Conservation (phyloP, 2,888 invertebrate genomes). For the Hydriomena furcata region DNA sequence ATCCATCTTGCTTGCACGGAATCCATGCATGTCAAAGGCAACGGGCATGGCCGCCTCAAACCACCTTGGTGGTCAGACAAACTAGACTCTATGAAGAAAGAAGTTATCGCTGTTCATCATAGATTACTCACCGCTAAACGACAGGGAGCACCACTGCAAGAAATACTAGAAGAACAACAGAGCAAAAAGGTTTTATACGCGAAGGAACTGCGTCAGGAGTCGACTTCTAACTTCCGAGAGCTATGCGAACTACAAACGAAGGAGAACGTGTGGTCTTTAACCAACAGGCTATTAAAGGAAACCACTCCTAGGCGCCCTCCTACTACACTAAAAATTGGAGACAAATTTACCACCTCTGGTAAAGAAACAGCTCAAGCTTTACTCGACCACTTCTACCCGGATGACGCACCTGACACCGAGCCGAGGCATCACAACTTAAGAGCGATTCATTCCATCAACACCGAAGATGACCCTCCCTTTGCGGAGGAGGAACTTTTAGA, state of each 20-base stretch:
- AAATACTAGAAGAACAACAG: not conserved
- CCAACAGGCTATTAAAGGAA: not conserved
- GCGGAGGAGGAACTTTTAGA: not conserved
- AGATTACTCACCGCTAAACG: not conserved
- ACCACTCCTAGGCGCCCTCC: not conserved
- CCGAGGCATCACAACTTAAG: not conserved
- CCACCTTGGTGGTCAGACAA: constrained; percentile 8
- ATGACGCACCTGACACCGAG: not conserved
- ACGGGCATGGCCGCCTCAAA: too few species aligned
- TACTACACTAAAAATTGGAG: not conserved
- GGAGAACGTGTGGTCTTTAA: constrained; percentile 4
- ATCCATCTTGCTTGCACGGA: not conserved
- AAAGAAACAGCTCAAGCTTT: not conserved
- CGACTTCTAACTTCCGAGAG: not conserved
- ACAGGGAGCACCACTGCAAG: not conserved
- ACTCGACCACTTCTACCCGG: not conserved
- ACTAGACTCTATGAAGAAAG: not conserved
- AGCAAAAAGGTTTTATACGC: not conserved
- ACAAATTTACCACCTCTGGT: too few species aligned
- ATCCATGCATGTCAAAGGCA: too few species aligned
- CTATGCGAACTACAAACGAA: not conserved
- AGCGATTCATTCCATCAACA: not conserved
- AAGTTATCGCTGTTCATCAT: not conserved
- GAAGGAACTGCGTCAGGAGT: not conserved
- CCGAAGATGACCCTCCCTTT: not conserved